A percentile compares a stretch with the other conserved stretches of the same genome.
These are phyloP conservation scores for Escarpia spicata DNA, from an alignment of 2,888 invertebrate species.

Conservation along the genomic window DNA sequence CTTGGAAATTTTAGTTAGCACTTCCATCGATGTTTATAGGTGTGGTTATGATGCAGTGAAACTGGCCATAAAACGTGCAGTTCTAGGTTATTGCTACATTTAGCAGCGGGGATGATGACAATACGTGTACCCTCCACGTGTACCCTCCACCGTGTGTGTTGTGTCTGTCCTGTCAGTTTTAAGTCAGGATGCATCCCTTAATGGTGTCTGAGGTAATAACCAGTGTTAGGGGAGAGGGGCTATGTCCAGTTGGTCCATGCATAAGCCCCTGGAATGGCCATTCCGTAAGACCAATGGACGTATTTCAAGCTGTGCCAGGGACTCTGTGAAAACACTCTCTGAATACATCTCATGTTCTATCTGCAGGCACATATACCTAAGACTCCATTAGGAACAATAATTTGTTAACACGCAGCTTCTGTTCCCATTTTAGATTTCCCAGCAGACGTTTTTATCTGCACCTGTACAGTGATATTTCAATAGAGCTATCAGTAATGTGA, in stretches of 20 bases:
- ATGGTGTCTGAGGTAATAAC: conserved; percentile 25
- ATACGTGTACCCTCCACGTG: not conserved
- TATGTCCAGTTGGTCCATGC: conserved; percentile 6
- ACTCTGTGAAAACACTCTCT: conserved; percentile 21
- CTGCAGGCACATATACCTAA: conserved; percentile 13
- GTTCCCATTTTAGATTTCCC: conserved; percentile 25
- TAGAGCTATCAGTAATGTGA: conserved; percentile 6
- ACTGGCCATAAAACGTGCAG: conserved; percentile 13
- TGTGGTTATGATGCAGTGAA: conserved; percentile 23
- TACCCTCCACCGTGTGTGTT: conserved; percentile 7
- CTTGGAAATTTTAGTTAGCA: conserved; percentile 17
- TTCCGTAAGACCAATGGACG: conserved; percentile 21
- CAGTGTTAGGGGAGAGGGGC: conserved; percentile 20
- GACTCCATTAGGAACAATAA: conserved; percentile 23
- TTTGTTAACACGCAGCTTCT: conserved; percentile 23
- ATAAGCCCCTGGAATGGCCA: conserved; percentile 7
- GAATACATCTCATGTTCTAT: conserved; percentile 19
- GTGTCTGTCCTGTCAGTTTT: conserved; percentile 23
- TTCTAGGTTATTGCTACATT: conserved; percentile 24
- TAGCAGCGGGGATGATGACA: conserved; percentile 25
- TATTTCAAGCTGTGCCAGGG: conserved; percentile 22
- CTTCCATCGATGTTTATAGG: conserved; percentile 20
- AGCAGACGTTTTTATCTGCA: conserved; percentile 3
- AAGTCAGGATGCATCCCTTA: conserved; percentile 19
- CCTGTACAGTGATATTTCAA: not conserved